Evolutionary conservation across 2,888 invertebrate species (phyloP), one percentile per base, ranked within the genome.

Genomic region (Ophioninae sp.): DNA sequence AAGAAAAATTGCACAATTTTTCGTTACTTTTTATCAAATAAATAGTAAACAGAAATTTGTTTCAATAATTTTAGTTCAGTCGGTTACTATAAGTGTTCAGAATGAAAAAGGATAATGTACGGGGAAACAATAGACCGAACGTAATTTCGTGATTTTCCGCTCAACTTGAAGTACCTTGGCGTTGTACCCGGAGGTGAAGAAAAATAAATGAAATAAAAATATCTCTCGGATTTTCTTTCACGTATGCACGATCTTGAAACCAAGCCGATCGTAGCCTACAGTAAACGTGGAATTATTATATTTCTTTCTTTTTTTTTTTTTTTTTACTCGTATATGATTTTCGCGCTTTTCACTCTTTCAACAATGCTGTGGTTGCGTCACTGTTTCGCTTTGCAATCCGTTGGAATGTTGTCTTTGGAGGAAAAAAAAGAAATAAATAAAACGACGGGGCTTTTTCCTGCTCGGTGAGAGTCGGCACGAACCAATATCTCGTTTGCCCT

Each of bases 401-500:
- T 59, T 10, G 39, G 57, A 37, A 70, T 72, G 13, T 72, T 20
- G n/a, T 39, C 21, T 30, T 30, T 30, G 30, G 30, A 5, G 2
- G 6, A 17, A 41, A 59, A 20, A 59, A 56, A 56, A n/a, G 56
- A 70, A 39, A 39, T 13, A 81, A 72, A 61, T 23, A 30, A 13
- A 20, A 70, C 37, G 50, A 20, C 21, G 21, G 56, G 44, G 56
- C 21, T 50, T 70, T 75, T 50, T 50, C 50, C 17, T 17, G 17
- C 50, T 50, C 17, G 17, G 50, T 50, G 17, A 50, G 50, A 13
- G 69, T 21, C 64, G 69, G 67, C 69, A 37, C 77, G 69, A 74
- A 39, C 23, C 62, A 68, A 68, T 69, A 44, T 72, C 78, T 72
- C 56, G 68, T 50, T 64, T 44, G 30, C 64, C 57, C 37, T 23